Evolutionary conservation across 2,113 vertebrate genomes (phyloP).

Genomic region (Mastomys natalensis): DNA sequence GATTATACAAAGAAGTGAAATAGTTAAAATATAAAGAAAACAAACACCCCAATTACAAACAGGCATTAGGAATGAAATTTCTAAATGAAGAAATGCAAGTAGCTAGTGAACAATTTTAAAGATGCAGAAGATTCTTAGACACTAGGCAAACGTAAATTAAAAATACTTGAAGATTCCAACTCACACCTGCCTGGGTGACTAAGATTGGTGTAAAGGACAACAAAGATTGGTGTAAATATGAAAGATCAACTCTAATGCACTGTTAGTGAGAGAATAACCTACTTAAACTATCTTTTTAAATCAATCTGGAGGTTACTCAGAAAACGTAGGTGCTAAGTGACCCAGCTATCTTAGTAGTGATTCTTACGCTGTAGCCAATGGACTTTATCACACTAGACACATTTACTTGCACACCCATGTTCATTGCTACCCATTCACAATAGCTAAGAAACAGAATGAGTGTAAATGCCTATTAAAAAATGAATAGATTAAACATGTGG

Average conservation of each 20-base stretch:
- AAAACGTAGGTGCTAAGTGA: not conserved
- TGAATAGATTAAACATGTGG: not conserved
- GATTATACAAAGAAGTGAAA: not conserved
- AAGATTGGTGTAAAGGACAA: not conserved
- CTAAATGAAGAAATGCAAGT: not conserved
- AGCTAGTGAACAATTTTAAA: not conserved
- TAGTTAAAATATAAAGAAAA: not conserved
- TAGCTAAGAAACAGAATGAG: too few species aligned
- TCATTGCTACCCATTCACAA: not conserved
- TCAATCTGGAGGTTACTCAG: not conserved
- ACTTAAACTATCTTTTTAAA: not conserved
- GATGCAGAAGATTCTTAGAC: not conserved
- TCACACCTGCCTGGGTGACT: not conserved
- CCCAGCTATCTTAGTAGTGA: not conserved
- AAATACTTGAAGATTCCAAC: not conserved
- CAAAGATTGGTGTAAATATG: not conserved
- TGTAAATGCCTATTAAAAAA: not conserved
- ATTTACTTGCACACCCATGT: not conserved
- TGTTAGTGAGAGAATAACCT: not conserved
- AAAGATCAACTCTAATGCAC: not conserved
- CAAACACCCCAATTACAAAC: not conserved
- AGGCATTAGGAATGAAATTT: not conserved
- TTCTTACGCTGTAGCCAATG: not conserved
- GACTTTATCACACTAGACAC: not conserved
- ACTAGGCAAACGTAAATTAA: not conserved